A percentile compares a stretch with the other conserved stretches of the same genome.
phyloP scores from a whole-genome alignment of 2,797 vertebrate genomes.

The Alfaro cultratus region DNA sequence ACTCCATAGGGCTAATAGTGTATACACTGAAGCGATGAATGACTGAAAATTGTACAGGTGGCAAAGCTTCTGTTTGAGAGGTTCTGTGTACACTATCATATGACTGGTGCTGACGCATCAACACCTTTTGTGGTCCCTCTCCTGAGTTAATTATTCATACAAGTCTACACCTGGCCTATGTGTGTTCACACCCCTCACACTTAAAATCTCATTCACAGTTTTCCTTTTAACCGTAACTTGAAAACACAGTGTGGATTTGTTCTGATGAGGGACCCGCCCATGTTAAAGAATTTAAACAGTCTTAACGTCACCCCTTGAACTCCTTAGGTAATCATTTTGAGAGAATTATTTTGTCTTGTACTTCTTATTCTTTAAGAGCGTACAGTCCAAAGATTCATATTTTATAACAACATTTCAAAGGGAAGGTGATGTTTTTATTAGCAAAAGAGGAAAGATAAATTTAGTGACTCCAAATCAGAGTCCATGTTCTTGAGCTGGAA shows the following conservation, averaged over 20 bases:
- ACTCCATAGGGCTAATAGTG: neutral
- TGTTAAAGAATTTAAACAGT: conserved; percentile 4
- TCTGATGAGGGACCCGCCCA: neutral
- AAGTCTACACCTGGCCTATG: conserved; percentile 35
- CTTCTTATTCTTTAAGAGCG: neutral
- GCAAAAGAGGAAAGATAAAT: neutral
- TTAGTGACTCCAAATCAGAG: neutral
- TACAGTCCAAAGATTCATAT: neutral
- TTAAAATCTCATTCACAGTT: conserved; percentile 22
- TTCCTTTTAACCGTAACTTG: conserved; percentile 28
- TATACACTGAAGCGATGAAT: neutral
- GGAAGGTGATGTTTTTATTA: neutral
- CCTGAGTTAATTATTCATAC: conserved; percentile 72
- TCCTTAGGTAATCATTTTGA: neutral
- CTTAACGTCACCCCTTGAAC: neutral
- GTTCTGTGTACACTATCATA: conserved; percentile 32
- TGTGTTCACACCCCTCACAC: conserved; percentile 27
- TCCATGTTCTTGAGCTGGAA: too few relatives aligned
- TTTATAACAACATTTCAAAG: neutral
- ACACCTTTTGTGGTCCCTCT: conserved; percentile 45
- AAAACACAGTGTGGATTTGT: conserved; percentile 6
- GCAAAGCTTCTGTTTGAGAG: neutral
- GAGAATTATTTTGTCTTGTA: neutral
- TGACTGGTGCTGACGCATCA: conserved; percentile 38
- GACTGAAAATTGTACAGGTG: neutral